These are phyloP conservation scores for Mastomys natalensis DNA, from an alignment of 2,113 vertebrate species.

Conservation along the genomic window DNA sequence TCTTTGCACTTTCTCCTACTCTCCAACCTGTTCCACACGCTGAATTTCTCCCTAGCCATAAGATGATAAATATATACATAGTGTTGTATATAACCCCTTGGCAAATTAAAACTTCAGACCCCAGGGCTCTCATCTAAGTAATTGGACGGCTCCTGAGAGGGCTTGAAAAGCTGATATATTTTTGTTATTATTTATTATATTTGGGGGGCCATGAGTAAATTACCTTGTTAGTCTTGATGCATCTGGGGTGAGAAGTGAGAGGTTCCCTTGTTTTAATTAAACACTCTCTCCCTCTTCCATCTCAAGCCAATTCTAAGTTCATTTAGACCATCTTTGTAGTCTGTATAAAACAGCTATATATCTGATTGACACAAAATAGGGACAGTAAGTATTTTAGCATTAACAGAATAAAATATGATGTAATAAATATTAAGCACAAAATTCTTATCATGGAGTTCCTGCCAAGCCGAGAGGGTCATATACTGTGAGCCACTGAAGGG, in stretches of 20 bases:
- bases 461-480: conserved; percentile 47
- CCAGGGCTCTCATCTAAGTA: not conserved
- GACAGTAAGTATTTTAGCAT: conserved; percentile 42
- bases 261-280: not conserved
- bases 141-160: not conserved
- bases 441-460: conserved; percentile 69
- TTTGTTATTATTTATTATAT: conserved; percentile 15
- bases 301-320: conserved; percentile 29
- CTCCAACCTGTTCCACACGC: not conserved
- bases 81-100: not conserved
- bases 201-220: not conserved
- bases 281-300: conserved; percentile 7
- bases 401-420: not conserved
- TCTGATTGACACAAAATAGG: conserved; percentile 34
- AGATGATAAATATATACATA: not conserved
- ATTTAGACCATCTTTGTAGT: not conserved
- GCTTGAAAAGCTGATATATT: not conserved
- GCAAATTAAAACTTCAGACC: not conserved
- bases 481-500: conserved; percentile 72
- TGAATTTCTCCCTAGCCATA: not conserved
- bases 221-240: not conserved
- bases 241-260: not conserved
- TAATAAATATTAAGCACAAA: conserved; percentile 64
- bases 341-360: conserved; percentile 38
- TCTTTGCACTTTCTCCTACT: conserved; percentile 12